Evolutionary conservation across 2,113 vertebrate genomes (phyloP).

Genomic region (Acrocephalus kingi): DNA sequence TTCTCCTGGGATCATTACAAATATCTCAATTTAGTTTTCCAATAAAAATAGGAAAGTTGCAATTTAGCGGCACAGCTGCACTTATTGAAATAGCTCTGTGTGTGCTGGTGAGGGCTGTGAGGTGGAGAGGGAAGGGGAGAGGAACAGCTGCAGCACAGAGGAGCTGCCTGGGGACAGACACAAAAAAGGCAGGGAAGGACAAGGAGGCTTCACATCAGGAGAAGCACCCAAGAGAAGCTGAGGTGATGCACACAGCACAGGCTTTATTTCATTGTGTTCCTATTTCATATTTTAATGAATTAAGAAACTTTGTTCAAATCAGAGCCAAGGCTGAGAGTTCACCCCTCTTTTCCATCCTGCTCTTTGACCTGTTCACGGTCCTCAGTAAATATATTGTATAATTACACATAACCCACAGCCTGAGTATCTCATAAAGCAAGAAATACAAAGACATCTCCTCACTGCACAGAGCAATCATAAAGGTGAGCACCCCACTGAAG

Average conservation of each 20-base stretch:
- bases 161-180: background rate
- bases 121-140: background rate
- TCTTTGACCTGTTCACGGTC: fast-evolving
- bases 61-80: slow-evolving; percentile 35
- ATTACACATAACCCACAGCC: background rate
- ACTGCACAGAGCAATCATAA: background rate
- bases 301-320: background rate
- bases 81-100: slow-evolving; percentile 48
- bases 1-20: slow-evolving; percentile 73
- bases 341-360: background rate
- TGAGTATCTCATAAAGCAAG: background rate
- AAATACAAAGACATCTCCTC: background rate
- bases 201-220: background rate
- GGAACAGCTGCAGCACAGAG: background rate
- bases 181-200: background rate
- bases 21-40: slow-evolving; percentile 66
- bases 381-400: background rate
- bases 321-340: background rate
- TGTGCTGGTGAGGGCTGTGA: background rate
- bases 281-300: background rate
- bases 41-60: slow-evolving; percentile 66
- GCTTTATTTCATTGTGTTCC: background rate
- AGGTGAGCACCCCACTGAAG: background rate
- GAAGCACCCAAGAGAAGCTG: background rate
- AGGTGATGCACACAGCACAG: background rate